A percentile compares a stretch with the other conserved stretches of the same genome.
Evolutionary conservation across 2,797 vertebrate species (phyloP).

Genomic region (Falco novaeseelandiae): DNA sequence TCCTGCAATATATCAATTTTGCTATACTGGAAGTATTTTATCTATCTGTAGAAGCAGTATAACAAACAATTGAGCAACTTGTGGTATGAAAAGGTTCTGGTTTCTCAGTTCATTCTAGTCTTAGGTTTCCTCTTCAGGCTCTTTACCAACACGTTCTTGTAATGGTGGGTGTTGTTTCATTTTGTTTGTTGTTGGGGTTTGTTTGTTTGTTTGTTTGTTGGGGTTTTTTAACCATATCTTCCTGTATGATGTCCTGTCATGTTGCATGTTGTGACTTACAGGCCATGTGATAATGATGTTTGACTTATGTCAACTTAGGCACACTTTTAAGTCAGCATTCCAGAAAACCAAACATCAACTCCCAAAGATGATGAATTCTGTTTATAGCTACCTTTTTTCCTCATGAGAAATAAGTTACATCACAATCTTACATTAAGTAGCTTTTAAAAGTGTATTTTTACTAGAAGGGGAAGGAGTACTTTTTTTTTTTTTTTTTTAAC

Average conservation of each 20-base stretch:
- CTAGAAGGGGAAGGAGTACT: not conserved
- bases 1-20: not conserved
- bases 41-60: not conserved
- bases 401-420: not conserved
- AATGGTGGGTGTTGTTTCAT: not conserved
- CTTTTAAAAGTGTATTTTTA: not conserved
- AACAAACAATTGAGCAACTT: not conserved
- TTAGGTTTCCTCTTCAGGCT: not conserved
- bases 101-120: not conserved
- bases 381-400: not conserved
- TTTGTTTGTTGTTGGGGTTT: accelerated
- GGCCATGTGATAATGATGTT: not conserved
- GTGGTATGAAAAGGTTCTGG: not conserved
- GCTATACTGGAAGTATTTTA: not conserved
- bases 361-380: not conserved
- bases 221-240: not conserved
- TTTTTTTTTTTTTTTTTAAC: not conserved
- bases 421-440: not conserved
- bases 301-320: not conserved
- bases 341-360: not conserved
- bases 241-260: accelerated
- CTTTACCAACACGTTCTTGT: not conserved
- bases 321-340: not conserved
- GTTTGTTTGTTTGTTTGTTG: no score
- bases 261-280: accelerated